Base-by-base conservation (phyloP, 2,797 vertebrate species). In the Falco concolor region DNA sequence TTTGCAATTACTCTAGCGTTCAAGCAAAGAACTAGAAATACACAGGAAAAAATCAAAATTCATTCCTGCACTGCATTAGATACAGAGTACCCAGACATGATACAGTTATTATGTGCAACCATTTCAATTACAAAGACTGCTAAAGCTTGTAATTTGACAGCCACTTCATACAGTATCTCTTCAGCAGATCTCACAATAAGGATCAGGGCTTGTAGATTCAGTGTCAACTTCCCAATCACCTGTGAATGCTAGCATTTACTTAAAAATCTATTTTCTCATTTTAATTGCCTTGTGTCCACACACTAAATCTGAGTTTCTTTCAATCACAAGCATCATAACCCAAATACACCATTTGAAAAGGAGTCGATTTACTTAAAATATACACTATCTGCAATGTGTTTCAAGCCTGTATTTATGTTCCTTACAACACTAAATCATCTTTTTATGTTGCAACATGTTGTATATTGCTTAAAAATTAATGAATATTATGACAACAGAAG, bases 111-210 rank as follows among this genome's bases (percentile, higher is more conserved):
- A 93, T 28, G 34, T 87, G 84, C 25, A 90, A 93, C 47, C 38
- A 89, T 95, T 96, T 96, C 94, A 97, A 91, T 95, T 96, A 93
- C 61, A 95, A 90, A 88, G 56, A 78, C 30, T 89, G 68, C 53
- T 95, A 96, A 96, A 79, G 86, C 85, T 89, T 94, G 68, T 93
- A 95, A 95, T 96, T 86, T 90, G 40, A 96, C 93, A 97, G 79
- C 24, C 36, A 56, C 40, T 89, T 87, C 76, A 80, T 10, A 38
- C 28, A 92, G 40, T 25, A 75, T 79, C 83, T 95, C 42, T 81
- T 88, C 67, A 78, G 56, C 59, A 86, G 76, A 96, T 90, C 84
- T 85, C 50, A 88, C 69, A 85, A 52, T 67, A 56, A 89, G 47
- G 50, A 95, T 67, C 84, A 93, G 54, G 32, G 34, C 20, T 78